Evolutionary conservation across 2,888 invertebrate species (phyloP), one percentile per base, ranked within the genome.

Genomic region (Troglohyphantes excavatus): DNA sequence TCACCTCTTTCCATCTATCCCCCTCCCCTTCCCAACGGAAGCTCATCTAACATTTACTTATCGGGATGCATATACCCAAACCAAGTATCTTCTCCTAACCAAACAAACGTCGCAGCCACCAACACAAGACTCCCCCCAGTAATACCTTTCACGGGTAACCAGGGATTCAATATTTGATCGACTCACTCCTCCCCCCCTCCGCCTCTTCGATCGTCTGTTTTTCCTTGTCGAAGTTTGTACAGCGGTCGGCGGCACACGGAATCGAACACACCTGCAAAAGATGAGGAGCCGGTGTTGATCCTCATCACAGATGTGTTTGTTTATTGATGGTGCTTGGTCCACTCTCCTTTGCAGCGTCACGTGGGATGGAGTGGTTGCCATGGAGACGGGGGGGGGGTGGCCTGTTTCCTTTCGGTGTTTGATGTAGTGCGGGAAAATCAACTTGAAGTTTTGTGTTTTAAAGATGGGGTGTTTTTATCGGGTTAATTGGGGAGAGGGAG

Each of bases 181-280:
- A 23, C 33, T 63, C 17, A n/a, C 29, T 59, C 53, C 59, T 76
- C 21, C 39, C 7, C 1, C 23, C n/a, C n/a, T 13, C 17, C n/a
- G 17, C 0, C n/a, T 33, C 68, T n/a, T 53, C 17, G 33, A 17
- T 76, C 23, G 53, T 13, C n/a, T 17, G 43, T 65, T 43, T 78
- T 65, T 29, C 65, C 19, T 23, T 33, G 19, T 68, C 23, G 29
- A 29, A 27, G 79, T 46, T 39, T 67, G 79, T 46, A 29, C 75
- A 65, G 75, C 63, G 75, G 84, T 65, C 53, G 65, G 17, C 21
- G 65, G 53, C 19, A 17, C 53, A 65, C 46, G 33, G 73, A 84
- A 84, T n/a, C n/a, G n/a, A n/a, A n/a, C n/a, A 84, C 75, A 84
- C 83, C 83, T 83, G 83, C 72, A 17, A 53, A 53, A 43, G 78